Base-by-base conservation (phyloP, 2,888 invertebrate genomes). In the Lepidochitona cinerea region DNA sequence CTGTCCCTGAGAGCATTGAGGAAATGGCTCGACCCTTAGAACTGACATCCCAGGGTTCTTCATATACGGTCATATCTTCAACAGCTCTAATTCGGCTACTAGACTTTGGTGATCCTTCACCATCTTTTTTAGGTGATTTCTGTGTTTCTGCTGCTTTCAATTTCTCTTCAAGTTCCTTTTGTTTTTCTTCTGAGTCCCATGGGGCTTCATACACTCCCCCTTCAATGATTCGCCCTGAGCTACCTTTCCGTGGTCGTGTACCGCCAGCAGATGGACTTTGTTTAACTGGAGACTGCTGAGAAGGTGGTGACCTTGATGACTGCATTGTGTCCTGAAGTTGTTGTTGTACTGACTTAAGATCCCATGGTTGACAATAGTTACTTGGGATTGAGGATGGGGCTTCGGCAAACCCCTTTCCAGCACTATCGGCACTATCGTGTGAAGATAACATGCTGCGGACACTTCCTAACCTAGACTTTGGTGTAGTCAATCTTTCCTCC, bases 101-200 rank as follows among this genome's bases (percentile, higher is more conserved):
- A 59, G 26, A 29, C 59, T 59, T 59, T 66, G 66, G 66, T 18
- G 66, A 66, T 35, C 36, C 35, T 26, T 66, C 66, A 14, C 66
- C 37, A 7, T 66, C 66, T 36, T 35, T 66, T 66, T 72, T 67
- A 5, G 67, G 72, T 36, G 67, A 68, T 41, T 66, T 67, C 41
- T 53, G 52, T 26, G 68, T 72, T 53, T 68, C 53, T 36, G 83
- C 81, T 52, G 82, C 80, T 59, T 80, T 80, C 36, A 89, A 71
- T 68, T 82, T 85, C 52, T 85, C 83, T 70, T 88, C 87, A 59
- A 90, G 79, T 54, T 85, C 77, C 35, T 78, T 76, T 70, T 88
- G 87, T 59, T 85, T 85, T 54, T 82, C 79, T 23, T 79, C 80
- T 69, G 82, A 75, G 73, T 87, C 87, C 87, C 87, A 87, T 0